phyloP scores from a whole-genome alignment of 2,113 vertebrate genomes.

The Chionodraco myersi region DNA sequence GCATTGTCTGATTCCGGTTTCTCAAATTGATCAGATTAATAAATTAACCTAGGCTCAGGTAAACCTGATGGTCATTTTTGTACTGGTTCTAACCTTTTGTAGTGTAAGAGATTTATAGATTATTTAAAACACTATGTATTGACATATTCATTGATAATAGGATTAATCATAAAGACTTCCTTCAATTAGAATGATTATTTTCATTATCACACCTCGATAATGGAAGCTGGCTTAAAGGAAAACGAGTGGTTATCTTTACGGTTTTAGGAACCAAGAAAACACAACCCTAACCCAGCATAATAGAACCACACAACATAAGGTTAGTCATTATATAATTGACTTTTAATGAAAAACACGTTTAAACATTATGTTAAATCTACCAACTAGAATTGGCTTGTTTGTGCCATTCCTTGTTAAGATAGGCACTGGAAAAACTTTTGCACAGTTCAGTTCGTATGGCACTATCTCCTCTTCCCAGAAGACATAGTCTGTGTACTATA shows the following conservation, averaged over 20 bases:
- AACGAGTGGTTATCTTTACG: neutral
- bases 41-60: neutral
- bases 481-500: constrained; percentile 9
- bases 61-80: neutral
- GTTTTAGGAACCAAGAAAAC: neutral
- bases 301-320: neutral
- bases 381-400: neutral
- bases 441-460: neutral
- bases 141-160: neutral
- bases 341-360: neutral
- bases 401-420: neutral
- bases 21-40: neutral
- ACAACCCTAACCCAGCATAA: neutral
- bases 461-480: neutral
- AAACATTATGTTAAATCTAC: neutral
- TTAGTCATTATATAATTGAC: neutral
- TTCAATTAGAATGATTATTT: neutral
- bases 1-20: neutral
- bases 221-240: neutral
- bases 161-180: neutral
- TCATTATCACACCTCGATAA: neutral
- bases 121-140: neutral
- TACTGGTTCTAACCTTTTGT: neutral
- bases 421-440: neutral
- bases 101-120: too few relatives aligned